Evolutionary conservation across 2,888 invertebrate species (phyloP).

Genomic region (Meiosimyza decipiens): DNA sequence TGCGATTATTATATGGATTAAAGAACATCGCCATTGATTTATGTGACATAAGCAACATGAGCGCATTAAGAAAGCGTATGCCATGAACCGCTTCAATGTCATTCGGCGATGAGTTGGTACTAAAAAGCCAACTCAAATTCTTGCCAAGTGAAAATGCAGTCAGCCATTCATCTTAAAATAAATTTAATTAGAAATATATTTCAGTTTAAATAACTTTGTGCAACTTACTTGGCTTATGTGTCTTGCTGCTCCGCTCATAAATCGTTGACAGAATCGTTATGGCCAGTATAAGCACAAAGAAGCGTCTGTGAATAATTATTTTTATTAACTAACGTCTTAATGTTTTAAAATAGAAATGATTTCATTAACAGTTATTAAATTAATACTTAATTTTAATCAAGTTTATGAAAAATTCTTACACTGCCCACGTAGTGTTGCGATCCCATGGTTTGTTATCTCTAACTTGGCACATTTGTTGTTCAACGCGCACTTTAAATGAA

Average conservation of each 20-base stretch:
- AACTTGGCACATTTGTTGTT: slow-evolving; percentile 73
- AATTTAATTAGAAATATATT: slow-evolving; percentile 1
- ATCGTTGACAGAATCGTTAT: slow-evolving; percentile 63
- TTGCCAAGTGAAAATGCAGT: slow-evolving; percentile 74
- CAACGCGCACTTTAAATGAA: slow-evolving; percentile 71
- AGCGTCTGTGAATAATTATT: slow-evolving; percentile 57
- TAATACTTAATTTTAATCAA: background rate
- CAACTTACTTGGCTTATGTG: slow-evolving; percentile 57
- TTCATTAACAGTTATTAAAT: background rate
- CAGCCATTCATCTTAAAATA: slow-evolving; percentile 68
- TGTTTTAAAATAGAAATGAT: background rate
- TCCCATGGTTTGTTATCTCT: slow-evolving; percentile 65
- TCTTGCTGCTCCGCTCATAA: slow-evolving; percentile 58
- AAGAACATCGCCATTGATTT: slow-evolving; percentile 80
- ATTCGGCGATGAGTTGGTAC: slow-evolving; percentile 67
- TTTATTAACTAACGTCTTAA: background rate
- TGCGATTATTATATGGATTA: slow-evolving; percentile 75
- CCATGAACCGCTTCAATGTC: slow-evolving; percentile 76
- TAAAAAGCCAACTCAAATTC: slow-evolving; percentile 71
- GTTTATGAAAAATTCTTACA: slow-evolving; percentile 60
- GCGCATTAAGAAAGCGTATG: slow-evolving; percentile 74
- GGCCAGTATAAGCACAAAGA: slow-evolving; percentile 67
- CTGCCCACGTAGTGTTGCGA: slow-evolving; percentile 68
- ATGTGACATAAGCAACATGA: slow-evolving; percentile 74
- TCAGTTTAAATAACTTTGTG: background rate